These are phyloP conservation scores for Daboia siamensis DNA, from an alignment of 2,113 vertebrate species.

Conservation along the genomic window DNA sequence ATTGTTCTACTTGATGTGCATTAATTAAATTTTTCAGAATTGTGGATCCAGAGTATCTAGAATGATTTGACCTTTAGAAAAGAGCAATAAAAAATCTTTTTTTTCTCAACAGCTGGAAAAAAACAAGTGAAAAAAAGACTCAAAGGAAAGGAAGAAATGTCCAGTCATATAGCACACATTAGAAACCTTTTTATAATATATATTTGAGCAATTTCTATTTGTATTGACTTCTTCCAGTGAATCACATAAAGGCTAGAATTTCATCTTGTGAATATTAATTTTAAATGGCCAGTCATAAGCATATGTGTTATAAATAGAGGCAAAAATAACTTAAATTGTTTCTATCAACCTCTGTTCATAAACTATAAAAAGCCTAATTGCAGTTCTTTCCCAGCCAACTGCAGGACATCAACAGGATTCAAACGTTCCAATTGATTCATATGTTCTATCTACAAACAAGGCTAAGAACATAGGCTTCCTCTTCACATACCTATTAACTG, in stretches of 20 bases:
- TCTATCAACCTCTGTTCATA: background rate
- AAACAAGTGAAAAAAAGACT: background rate
- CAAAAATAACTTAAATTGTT: background rate
- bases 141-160: background rate
- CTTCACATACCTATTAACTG: background rate
- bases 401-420: background rate
- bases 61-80: background rate
- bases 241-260: slow-evolving; percentile 50
- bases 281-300: slow-evolving; percentile 41
- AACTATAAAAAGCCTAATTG: background rate
- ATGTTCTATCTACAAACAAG: background rate
- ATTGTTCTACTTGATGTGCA: background rate
- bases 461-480: background rate
- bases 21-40: slow-evolving; percentile 1
- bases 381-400: background rate
- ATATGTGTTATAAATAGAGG: background rate
- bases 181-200: background rate
- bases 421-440: background rate
- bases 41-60: background rate
- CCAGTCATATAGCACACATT: background rate
- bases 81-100: background rate
- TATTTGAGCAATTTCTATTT: background rate
- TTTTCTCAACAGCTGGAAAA: background rate
- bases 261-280: slow-evolving; percentile 34
- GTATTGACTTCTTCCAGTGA: background rate